Base-by-base conservation (phyloP, 2,113 vertebrate genomes). In the Cromileptes altivelis region DNA sequence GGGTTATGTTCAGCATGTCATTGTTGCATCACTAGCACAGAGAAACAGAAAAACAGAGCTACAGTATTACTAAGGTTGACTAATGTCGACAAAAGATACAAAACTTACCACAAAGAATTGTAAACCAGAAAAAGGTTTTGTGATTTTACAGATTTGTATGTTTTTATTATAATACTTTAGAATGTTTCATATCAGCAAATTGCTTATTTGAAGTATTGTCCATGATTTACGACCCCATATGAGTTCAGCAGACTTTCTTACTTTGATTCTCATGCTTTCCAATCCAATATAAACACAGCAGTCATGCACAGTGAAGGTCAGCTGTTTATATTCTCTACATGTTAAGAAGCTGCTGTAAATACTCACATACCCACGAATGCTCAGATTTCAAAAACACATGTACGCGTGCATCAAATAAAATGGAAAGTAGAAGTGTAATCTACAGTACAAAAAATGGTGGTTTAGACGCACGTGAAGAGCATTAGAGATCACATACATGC, bases 201-300 rank as follows among this genome's bases (percentile, higher is more conserved):
- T 77, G 19, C 45, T 82, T 64, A 30, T 86, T 79, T 73, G 33
- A 85, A 82, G 76, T 69, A 62, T 50, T 45, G 21, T 42, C 13
- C 6, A 4, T 91, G 87, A 92, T 94, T 93, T 90, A 91, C 83
- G 82, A 88, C 42, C 64, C 60, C 85, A 81, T 61, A 68, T 71
- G 42, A 87, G 72, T 79, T 81, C 69, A 85, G 27, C 80, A 81
- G 76, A 87, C 72, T 37, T 15, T 53, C 27, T 70, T 53, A 37
- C 50, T 70, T 80, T 84, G 79, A 77, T 74, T 90, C 86, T 82
- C 63, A 81, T 71, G 78, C 80, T 79, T 42, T 69, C 70, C 76
- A 80, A 70, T 94, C 87, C 89, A 90, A 82, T 67, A 84, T 75
- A 81, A 88, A 91, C 85, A 85, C 60, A 86, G 74, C 73, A 78